Evolutionary conservation across 2,113 vertebrate genomes (phyloP), one percentile per base, ranked within the genome.

Genomic region (Platichthys flesus): DNA sequence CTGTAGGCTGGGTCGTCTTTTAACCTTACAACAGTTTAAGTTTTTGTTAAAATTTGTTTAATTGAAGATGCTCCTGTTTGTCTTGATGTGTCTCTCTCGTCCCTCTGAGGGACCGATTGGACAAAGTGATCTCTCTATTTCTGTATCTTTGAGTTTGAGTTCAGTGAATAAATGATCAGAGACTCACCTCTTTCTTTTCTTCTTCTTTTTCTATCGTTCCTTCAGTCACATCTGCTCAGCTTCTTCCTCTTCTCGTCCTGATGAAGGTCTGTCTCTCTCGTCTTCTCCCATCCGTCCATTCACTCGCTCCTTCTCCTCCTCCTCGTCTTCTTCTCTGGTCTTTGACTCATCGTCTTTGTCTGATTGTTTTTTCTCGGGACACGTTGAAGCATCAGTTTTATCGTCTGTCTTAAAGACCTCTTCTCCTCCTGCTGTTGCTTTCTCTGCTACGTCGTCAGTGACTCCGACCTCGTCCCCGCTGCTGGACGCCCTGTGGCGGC

Each of bases 401-500:
- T 40, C 28, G 52, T 68, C 60, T 6, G 49, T 47, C 18, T 24
- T 26, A 40, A 67, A 71, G 20, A 61, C 72, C 0, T 70, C 49
- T 52, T 7, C 37, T 15, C 2, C 54, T 56, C 1, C 54, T 20
- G 0, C 72, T n/a, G 16, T 51, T 6, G 31, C 20, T 64, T 35
- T 51, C 0, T 89, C 85, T 12, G 13, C 69, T 13, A 15, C 57
- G 2, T 77, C 83, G 1, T 23, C 31, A 20, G 59, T 1, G 20
- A 4, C 52, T 2, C 45, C 18, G 2, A 21, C 72, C 0, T 83
- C 85, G 0, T 94, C 93, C 9, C 88, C 93, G 0, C 71, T 72
- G 56, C 91, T 90, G 45, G 92, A 91, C 62, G 76, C 91, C 76
- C 90, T 92, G 85, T 89, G 77, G 60, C 81, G 83, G 7, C 94